Base-by-base conservation (phyloP, 1,140 invertebrate species). In the Drosophila sp. region DNA sequence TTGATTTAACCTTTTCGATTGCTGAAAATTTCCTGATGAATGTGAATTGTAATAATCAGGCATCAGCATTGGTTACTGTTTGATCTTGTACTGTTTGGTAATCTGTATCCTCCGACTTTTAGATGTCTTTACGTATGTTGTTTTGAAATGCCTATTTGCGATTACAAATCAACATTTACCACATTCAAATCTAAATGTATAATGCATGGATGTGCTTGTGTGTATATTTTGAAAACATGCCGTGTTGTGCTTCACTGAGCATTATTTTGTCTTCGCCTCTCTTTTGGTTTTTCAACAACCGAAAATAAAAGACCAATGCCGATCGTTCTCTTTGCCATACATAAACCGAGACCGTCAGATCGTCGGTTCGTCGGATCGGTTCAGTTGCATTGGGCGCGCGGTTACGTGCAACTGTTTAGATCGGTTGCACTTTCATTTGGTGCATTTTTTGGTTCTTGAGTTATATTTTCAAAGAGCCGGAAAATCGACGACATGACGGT, bases 321-420 rank as follows among this genome's bases (percentile, higher is more conserved):
- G 38, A 11, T 38, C 18, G 8, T 25, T 75, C 65, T 48, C 46
- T 61, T 71, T 32, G n/a, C n/a, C n/a, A n/a, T n/a, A 62, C 29
- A 7, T 1, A 21, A 8, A 29, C 27, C 27, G 21, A 21, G 21
- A 21, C 21, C 1, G 16, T 9, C 11, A 57, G 38, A 11, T 65
- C 51, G 48, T 45, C 7, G 7, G 13, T 1, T 4, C 14, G 4
- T 50, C 46, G n/a, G 7, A 18, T n/a, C 16, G 46, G 29, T 57
- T 89, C 79, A 89, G 83, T 89, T 89, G 83, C 83, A 89, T 83
- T 75, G 61, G 34, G 84, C 66, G 78, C 66, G 78, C 82, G 71
- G 76, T 87, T 78, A 87, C 82, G 82, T 76, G 82, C 82, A 82
- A 81, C 82, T 72, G 75, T 62, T 56, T 27, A 32, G 40, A 69